Conservation (phyloP, 2,113 vertebrate species). For the Trogon melanurus region DNA sequence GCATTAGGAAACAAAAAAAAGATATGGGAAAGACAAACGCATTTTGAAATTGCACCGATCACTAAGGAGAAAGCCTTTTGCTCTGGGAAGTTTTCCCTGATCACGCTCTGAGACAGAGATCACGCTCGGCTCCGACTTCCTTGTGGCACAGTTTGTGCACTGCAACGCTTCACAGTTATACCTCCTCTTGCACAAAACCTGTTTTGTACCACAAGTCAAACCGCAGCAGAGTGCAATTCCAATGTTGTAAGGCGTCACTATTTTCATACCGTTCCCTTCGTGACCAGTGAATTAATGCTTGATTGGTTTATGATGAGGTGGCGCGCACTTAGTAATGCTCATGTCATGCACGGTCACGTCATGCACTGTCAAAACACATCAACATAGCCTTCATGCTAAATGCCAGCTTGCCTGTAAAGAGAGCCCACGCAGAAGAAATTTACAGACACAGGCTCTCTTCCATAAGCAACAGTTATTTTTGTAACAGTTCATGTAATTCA, state of each 20-base stretch:
- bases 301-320: background rate
- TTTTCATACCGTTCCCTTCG: background rate
- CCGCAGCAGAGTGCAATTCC: background rate
- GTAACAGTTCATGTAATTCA: slow-evolving; percentile 23
- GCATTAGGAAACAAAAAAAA: background rate
- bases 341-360: slow-evolving; percentile 52
- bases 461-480: slow-evolving; percentile 42
- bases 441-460: slow-evolving; percentile 40
- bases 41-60: background rate
- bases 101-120: background rate
- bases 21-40: background rate
- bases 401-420: slow-evolving; percentile 53
- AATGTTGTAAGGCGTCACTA: background rate
- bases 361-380: slow-evolving; percentile 54
- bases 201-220: background rate
- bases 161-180: background rate
- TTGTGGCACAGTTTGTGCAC: background rate
- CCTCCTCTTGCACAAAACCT: background rate
- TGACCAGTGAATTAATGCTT: slow-evolving; percentile 28
- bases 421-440: slow-evolving; percentile 56
- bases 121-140: background rate
- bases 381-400: slow-evolving; percentile 42
- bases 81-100: background rate
- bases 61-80: background rate
- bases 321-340: background rate